Percentiles rank a stretch among this genome's conserved stretches.
Evolutionary conservation across 2,888 invertebrate species (phyloP).

Genomic region (Endomychus coccineus): DNA sequence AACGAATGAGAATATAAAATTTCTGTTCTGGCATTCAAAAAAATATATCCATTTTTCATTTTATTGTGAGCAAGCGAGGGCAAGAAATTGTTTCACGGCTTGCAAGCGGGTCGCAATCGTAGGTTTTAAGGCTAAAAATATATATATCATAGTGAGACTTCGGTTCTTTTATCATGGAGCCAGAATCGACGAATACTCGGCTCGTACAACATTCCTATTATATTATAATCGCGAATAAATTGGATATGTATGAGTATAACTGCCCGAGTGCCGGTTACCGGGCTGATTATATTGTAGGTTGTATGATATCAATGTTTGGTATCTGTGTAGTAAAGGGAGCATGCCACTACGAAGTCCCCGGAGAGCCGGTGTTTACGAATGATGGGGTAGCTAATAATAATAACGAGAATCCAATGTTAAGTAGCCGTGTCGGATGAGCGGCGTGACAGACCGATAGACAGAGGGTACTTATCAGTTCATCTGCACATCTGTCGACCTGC

Average conservation of each 20-base stretch:
- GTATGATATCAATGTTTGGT: conserved; percentile 16
- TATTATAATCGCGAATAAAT: conserved; percentile 12
- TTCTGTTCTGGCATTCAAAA: too few species aligned
- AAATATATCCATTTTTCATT: too few species aligned
- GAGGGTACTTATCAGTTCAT: conserved; percentile 29
- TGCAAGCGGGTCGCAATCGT: too few species aligned
- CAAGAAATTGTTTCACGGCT: too few species aligned
- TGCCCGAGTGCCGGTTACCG: conserved; percentile 13
- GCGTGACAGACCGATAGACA: conserved; percentile 22
- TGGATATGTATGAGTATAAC: conserved; percentile 13
- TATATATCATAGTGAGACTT: too few species aligned
- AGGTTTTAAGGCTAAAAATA: too few species aligned
- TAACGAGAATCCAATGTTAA: conserved; percentile 34
- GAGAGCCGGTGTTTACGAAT: conserved; percentile 20
- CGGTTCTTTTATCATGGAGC: too few species aligned
- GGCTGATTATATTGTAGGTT: conserved; percentile 15
- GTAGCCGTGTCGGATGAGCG: conserved; percentile 33
- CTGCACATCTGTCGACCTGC: conserved; percentile 30
- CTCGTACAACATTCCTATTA: too few species aligned
- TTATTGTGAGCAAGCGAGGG: too few species aligned
- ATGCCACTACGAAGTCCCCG: conserved; percentile 7
- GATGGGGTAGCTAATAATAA: conserved; percentile 28
- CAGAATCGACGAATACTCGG: too few species aligned
- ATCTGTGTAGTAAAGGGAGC: too few species aligned
- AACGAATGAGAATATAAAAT: too few species aligned